Evolutionary conservation across 1,140 invertebrate genomes (phyloP).

Genomic region (Halyomorpha halys): DNA sequence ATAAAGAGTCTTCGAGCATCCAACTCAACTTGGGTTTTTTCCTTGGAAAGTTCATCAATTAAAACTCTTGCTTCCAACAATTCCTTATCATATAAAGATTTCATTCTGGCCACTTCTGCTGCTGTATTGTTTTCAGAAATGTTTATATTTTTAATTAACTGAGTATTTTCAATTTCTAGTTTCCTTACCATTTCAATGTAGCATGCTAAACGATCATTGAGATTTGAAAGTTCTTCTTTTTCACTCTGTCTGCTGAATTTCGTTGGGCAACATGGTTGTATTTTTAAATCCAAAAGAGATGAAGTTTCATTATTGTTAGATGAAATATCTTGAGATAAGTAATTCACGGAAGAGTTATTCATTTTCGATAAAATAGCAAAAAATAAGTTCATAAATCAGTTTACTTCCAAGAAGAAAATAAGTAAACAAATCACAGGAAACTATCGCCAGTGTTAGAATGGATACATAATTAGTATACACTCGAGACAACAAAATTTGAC

Average conservation of each 20-base stretch:
- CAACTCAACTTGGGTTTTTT: conserved; percentile 83
- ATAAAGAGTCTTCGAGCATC: conserved; percentile 75
- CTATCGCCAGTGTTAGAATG: too few relatives aligned
- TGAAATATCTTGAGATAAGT: too few relatives aligned
- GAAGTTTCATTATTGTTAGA: too few relatives aligned
- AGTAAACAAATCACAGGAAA: too few relatives aligned
- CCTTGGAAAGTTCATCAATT: conserved; percentile 78
- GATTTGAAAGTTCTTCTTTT: conserved; percentile 82
- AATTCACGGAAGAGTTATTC: too few relatives aligned
- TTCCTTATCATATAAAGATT: conserved; percentile 85
- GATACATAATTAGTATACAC: too few relatives aligned
- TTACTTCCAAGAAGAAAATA: too few relatives aligned
- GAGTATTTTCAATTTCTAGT: conserved; percentile 83
- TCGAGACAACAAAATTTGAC: too few relatives aligned
- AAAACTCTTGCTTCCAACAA: conserved; percentile 72
- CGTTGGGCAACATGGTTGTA: conserved; percentile 51
- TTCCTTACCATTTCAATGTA: conserved; percentile 91
- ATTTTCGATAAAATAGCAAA: too few relatives aligned
- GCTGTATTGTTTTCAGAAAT: conserved; percentile 68
- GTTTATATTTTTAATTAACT: conserved; percentile 68
- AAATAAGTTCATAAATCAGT: too few relatives aligned
- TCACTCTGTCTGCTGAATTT: conserved; percentile 81
- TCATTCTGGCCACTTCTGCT: conserved; percentile 77
- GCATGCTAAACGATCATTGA: conserved; percentile 89
- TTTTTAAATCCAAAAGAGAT: too few relatives aligned